Evolutionary conservation across 2,113 vertebrate genomes (phyloP).

Genomic region (Aplodontia rufa): DNA sequence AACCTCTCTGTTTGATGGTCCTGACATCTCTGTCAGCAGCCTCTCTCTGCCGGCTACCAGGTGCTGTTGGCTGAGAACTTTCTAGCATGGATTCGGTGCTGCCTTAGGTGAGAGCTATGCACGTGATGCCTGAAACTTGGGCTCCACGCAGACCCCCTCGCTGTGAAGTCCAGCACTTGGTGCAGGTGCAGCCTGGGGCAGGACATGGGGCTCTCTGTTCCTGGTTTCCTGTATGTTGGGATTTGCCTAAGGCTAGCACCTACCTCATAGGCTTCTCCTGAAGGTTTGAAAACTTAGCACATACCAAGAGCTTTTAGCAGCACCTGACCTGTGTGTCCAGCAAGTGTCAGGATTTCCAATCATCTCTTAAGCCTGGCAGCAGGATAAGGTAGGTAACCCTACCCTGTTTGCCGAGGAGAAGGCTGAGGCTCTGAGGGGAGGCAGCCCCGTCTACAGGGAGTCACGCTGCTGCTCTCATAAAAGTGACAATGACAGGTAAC

Average conservation of each 20-base stretch:
- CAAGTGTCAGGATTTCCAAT: not conserved
- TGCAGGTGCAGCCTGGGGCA: not conserved
- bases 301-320: not conserved
- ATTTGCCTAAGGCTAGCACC: not conserved
- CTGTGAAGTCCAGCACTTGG: not conserved
- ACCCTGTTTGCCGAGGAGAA: not conserved
- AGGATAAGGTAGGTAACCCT: not conserved
- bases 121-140: not conserved
- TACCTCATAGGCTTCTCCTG: not conserved
- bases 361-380: not conserved
- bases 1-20: not conserved
- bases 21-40: not conserved
- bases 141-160: not conserved
- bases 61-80: not conserved
- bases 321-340: not conserved
- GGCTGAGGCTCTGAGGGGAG: not conserved
- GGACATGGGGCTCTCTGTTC: not conserved
- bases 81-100: not conserved
- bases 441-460: rapidly evolving
- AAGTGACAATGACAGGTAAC: not conserved
- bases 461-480: not conserved
- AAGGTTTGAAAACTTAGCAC: not conserved
- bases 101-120: not conserved
- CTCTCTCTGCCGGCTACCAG: not conserved
- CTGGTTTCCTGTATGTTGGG: not conserved